Percentiles rank a stretch among this genome's conserved stretches.
Conservation (phyloP, 2,113 vertebrate species). For the Brachyistius frenatus region DNA sequence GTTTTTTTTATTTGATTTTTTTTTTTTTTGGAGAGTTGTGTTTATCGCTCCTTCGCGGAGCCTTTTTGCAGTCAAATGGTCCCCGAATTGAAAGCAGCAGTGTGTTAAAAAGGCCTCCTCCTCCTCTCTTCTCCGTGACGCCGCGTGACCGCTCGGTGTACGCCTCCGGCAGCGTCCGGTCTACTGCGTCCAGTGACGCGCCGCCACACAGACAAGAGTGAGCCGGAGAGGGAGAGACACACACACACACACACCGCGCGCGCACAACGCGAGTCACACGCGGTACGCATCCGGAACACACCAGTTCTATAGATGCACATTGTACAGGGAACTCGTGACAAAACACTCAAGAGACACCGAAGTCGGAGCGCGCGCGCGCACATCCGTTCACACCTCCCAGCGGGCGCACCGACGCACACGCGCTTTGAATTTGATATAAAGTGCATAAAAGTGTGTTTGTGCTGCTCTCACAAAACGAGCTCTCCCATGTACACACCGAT, state of each 20-base stretch:
- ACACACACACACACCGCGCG: background rate
- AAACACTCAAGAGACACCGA: constrained; percentile 54
- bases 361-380: constrained; percentile 25
- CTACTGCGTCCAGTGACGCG: constrained; percentile 76
- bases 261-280: background rate
- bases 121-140: constrained; percentile 74
- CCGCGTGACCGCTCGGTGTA: constrained; percentile 75
- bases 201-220: constrained; percentile 57
- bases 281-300: constrained; percentile 18
- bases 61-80: constrained; percentile 69
- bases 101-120: constrained; percentile 81
- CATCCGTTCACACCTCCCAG: constrained; percentile 30
- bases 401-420: constrained; percentile 1
- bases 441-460: constrained; percentile 21
- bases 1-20: constrained; percentile 21
- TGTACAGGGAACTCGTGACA: constrained; percentile 30
- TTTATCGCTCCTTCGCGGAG: constrained; percentile 63
- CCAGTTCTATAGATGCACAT: constrained; percentile 19
- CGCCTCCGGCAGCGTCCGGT: constrained; percentile 75
- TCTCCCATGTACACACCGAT: constrained; percentile 33
- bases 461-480: constrained; percentile 40
- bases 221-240: constrained; percentile 9
- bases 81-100: constrained; percentile 71
- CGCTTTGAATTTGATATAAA: constrained; percentile 40
- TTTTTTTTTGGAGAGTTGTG: constrained; percentile 54